These are phyloP conservation scores for Hemaris fuciformis DNA, from an alignment of 2,888 invertebrate species.

Conservation along the genomic window DNA sequence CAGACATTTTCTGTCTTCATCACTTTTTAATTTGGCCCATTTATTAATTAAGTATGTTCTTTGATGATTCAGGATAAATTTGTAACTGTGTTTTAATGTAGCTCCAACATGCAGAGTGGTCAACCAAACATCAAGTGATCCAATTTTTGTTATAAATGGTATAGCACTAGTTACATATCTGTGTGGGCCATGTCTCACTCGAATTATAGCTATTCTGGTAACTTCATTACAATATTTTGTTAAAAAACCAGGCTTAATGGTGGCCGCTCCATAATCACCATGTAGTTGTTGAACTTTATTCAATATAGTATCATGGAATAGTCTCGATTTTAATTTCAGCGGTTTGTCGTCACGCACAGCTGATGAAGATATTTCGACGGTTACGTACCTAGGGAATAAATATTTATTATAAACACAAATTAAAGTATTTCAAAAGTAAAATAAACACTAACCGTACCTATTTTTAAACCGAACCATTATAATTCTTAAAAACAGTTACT, in stretches of 20 bases:
- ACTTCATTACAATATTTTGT: constrained; percentile 90
- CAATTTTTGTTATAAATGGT: constrained; percentile 86
- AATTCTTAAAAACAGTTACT: too few species aligned
- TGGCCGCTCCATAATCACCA: constrained; percentile 89
- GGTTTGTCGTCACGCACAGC: constrained; percentile 72
- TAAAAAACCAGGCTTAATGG: constrained; percentile 86
- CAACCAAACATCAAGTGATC: constrained; percentile 81
- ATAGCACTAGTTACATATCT: constrained; percentile 85
- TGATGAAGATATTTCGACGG: constrained; percentile 82
- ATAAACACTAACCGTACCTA: constrained; percentile 64
- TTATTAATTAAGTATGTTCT: constrained; percentile 83
- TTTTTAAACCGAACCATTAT: constrained; percentile 84
- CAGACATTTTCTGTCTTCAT: constrained; percentile 82
- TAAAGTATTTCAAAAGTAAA: not conserved
- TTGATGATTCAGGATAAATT: constrained; percentile 86
- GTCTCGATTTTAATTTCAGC: constrained; percentile 72
- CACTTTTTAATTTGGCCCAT: constrained; percentile 83
- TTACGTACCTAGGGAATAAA: constrained; percentile 82
- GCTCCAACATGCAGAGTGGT: constrained; percentile 88
- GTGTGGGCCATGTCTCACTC: constrained; percentile 88
- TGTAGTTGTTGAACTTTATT: constrained; percentile 85
- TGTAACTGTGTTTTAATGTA: constrained; percentile 89
- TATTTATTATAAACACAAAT: not conserved
- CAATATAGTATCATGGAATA: constrained; percentile 81
- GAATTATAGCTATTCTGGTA: constrained; percentile 87